Base-by-base conservation (phyloP, 1,140 invertebrate genomes). In the Scaptomyza pallida region DNA sequence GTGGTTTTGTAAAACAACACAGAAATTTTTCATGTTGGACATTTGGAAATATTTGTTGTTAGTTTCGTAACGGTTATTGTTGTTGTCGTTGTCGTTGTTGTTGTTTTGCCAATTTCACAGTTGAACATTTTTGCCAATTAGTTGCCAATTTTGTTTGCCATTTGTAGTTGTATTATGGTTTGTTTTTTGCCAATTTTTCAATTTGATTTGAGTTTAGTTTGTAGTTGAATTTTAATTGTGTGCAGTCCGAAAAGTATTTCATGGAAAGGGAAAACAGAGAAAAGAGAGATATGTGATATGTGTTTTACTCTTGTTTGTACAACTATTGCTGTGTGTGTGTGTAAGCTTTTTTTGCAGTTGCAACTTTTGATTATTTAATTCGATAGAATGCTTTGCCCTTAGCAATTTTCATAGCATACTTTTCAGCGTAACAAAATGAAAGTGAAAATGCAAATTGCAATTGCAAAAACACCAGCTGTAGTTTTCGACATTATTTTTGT, bases 51-150 rank as follows among this genome's bases (percentile, higher is more conserved):
- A 63, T 37, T 45, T 37, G 33, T 67, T 52, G 10, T 41, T 57
- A 61, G 35, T 57, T 59, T 62, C 4, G 37, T 51, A 30, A 6
- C 26, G 6, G 59, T 47, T 37, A 15, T 54, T 47, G 16, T 67
- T 72, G 72, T 72, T 70, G 57, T 79, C n/a, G n/a, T n/a, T n/a
- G n/a, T n/a, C n/a, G 19, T 54, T 47, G 16, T 67, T 72, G 72
- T 72, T 70, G 57, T 79, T 75, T 60, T 50, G 51, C 55, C 60
- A 70, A 72, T 83, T 82, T 82, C 60, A 71, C 60, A 75, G 72
- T 73, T 72, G 68, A 56, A 65, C 60, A 65, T 47, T 67, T 72
- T 77, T 56, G 67, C 82, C 82, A 86, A 86, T 86, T 86, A 81
- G 75, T 82, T 86, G 70, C 74, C 77, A 78, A 74, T 79, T 65